Percentiles rank a stretch among this genome's conserved stretches.
phyloP scores from a whole-genome alignment of 2,888 invertebrate genomes.

The Eretmocerus hayati region DNA sequence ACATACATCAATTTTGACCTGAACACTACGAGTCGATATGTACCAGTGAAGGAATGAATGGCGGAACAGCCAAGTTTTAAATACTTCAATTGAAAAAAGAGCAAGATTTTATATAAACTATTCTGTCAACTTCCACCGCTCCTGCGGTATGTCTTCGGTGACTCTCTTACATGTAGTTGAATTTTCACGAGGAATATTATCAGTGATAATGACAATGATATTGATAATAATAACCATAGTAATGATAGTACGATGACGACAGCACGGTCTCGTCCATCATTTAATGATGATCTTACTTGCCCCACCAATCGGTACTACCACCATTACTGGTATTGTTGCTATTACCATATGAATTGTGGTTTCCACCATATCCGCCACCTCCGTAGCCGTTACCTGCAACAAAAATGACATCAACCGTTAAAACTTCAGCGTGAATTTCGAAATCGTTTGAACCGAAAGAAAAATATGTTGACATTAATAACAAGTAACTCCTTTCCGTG shows the following conservation, averaged over 20 bases:
- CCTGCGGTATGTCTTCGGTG: slow-evolving; percentile 32
- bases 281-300: slow-evolving; percentile 13
- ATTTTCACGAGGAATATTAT: slow-evolving; percentile 44
- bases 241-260: slow-evolving; percentile 34
- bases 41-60: too few species aligned
- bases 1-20: too few species aligned
- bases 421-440: background rate
- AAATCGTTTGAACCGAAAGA: background rate
- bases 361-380: slow-evolving; percentile 40
- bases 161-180: slow-evolving; percentile 43
- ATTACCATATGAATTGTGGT: slow-evolving; percentile 36
- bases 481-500: background rate
- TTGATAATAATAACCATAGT: too few species aligned
- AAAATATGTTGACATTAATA: background rate
- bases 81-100: too few species aligned
- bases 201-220: too few species aligned
- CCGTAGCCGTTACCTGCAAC: slow-evolving; percentile 40
- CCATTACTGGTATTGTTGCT: slow-evolving; percentile 38
- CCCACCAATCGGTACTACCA: slow-evolving; percentile 46
- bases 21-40: too few species aligned
- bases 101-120: too few species aligned
- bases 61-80: too few species aligned
- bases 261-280: slow-evolving; percentile 25
- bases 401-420: slow-evolving; percentile 1
- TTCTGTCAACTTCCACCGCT: background rate